phyloP scores from a whole-genome alignment of 2,113 vertebrate genomes.

The Lota lota region DNA sequence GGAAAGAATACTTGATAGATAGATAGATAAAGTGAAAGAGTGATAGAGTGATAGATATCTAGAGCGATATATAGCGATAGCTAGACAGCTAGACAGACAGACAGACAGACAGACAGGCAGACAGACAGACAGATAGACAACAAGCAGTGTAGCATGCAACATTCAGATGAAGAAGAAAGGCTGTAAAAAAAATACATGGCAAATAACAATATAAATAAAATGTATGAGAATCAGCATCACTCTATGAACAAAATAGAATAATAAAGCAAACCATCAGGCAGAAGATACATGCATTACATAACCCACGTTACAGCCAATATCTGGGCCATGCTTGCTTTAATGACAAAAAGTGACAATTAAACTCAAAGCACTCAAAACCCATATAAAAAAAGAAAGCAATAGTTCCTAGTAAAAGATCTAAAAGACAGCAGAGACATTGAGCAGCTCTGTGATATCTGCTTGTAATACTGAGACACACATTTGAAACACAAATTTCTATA shows the following conservation, averaged over 20 bases:
- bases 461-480: conserved; percentile 37
- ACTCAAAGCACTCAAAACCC: not conserved
- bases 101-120: not conserved
- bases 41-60: not conserved
- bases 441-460: conserved; percentile 34
- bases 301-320: not conserved
- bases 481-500: conserved; percentile 35
- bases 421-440: conserved; percentile 33
- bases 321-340: not conserved
- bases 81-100: not conserved
- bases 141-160: conserved; percentile 26
- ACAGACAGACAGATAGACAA: not conserved
- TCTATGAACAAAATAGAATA: conserved; percentile 39
- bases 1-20: not conserved
- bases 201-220: conserved; percentile 22
- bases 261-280: not conserved
- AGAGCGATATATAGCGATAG: not conserved
- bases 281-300: not conserved
- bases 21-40: not conserved
- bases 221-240: conserved; percentile 24
- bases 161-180: conserved; percentile 31
- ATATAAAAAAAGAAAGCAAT: conserved; percentile 14
- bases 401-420: not conserved
- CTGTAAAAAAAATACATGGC: conserved; percentile 34
- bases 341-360: conserved; percentile 7